Evolutionary conservation across 2,888 invertebrate species (phyloP), one percentile per base, ranked within the genome.

Genomic region (Eristalis intricaria): DNA sequence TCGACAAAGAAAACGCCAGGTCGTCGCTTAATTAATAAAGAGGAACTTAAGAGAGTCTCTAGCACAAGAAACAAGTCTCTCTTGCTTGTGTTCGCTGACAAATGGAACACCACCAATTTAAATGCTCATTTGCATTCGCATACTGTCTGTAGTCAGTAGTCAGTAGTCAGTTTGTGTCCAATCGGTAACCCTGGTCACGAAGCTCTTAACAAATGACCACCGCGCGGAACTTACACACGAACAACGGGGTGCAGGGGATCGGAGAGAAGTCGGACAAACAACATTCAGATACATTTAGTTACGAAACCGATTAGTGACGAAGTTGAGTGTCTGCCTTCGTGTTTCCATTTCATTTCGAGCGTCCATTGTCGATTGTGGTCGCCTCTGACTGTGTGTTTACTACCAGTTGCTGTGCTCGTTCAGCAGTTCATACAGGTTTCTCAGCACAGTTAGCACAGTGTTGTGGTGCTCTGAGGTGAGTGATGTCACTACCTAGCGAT

Each of bases 291-390:
- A 84, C 84, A 79, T 73, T 69, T 43, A 43, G 73, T 87, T 83
- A 86, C 87, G 83, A 76, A 79, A 83, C 79, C 66, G 78, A 87
- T 75, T 84, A 79, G 73, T 87, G 87, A 87, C 83, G 83, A 73
- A 87, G 86, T 83, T 71, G 40, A 50, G 63, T 78, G 26, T 66
- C 74, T 68, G 80, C 32, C 75, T 66, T 22, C 58, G 77, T 82
- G 70, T 84, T 84, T 87, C 70, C 79, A 87, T 87, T 87, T 84
- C 79, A 84, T 84, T 87, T 73, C 73, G 84, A 58, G 40, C 68
- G 43, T 73, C 71, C 60, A 29, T 60, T 60, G 38, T 65, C 29
- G 71, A 56, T 58, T 43, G 43, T 69, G 38, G 61, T 61, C 35
- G 22, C 32, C 43, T 66, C 61, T n/a, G 60, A 68, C 40, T 23